Percentiles rank a stretch among this genome's conserved stretches.
Conservation (phyloP, 2,113 vertebrate genomes). For the Okapia johnstoni region DNA sequence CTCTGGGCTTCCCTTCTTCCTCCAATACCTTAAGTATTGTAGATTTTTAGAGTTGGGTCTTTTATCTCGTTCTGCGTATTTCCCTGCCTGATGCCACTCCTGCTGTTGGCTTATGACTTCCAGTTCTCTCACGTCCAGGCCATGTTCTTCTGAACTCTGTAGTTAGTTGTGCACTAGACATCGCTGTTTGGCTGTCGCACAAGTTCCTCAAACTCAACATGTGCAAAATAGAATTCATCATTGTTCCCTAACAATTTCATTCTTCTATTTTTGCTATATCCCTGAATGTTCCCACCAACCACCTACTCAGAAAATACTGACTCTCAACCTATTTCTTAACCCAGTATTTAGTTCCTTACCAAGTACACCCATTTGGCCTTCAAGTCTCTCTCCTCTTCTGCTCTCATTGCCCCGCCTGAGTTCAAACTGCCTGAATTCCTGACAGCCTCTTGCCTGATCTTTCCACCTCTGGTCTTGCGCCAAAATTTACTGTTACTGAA, state of each 20-base stretch:
- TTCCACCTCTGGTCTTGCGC: not conserved
- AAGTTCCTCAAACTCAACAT: not conserved
- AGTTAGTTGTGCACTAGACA: not conserved
- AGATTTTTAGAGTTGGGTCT: not conserved
- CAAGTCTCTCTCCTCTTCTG: not conserved
- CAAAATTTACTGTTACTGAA: not conserved
- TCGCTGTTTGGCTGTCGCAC: not conserved
- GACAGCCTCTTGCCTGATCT: not conserved
- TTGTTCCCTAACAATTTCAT: not conserved
- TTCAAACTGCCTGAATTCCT: not conserved
- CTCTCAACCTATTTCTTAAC: not conserved
- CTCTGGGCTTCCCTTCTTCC: not conserved
- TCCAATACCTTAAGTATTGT: not conserved
- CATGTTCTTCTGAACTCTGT: not conserved
- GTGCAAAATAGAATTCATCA: not conserved
- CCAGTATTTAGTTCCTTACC: not conserved
- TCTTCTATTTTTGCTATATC: not conserved
- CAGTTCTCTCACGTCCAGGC: not conserved
- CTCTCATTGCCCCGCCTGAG: not conserved
- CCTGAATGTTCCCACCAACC: not conserved
- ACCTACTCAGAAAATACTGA: not conserved
- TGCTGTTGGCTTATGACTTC: not conserved
- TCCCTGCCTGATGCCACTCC: not conserved
- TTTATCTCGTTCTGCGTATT: not conserved
- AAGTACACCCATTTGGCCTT: not conserved